Evolutionary conservation across 2,113 vertebrate species (phyloP), one percentile per base, ranked within the genome.

Genomic region (Pionites leucogaster): DNA sequence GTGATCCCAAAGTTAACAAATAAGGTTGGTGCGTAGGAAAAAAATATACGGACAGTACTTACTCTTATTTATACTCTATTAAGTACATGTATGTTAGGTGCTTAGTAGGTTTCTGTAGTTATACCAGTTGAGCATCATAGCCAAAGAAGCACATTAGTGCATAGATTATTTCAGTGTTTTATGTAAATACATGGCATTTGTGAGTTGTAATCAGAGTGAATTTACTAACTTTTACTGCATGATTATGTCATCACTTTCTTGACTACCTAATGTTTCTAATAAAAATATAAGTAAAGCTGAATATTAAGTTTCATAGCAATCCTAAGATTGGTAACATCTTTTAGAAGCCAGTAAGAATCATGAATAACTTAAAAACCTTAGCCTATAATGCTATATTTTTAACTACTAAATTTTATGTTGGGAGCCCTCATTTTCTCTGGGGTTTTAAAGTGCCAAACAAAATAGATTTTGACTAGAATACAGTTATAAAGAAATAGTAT

Each of bases 31-130:
- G 90, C 6, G 5, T 39, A 49, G 16, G 42, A 35, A 60, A 80
- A 72, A 83, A 49, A 35, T 9, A 9, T 11, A 42, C 1, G 5
- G 14, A 28, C 16, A n/a, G 4, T 52, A 37, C 0, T 1, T 55
- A 41, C 13, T 70, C 6, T 1, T 49, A 53, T 60, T 84, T 18
- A 31, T 60, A 35, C 12, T 37, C 1, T 52, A n/a, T 70, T 67
- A 41, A 70, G 7, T 6, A 55, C 11, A 31, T 27, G 7, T 2
- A 4, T 44, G 7, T n/a, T n/a, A n/a, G n/a, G 33, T 59, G 33
- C 33, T 59, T n/a, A n/a, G 33, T n/a, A n/a, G 20, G 20, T 42
- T 67, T 67, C 3, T 6, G 7, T 37, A 72, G 20, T 85, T 88
- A 12, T 27, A 50, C 3, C 0, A 5, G 6, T 3, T 62, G 13